phyloP scores from a whole-genome alignment of 2,113 vertebrate species.

The Sigmodon hispidus region DNA sequence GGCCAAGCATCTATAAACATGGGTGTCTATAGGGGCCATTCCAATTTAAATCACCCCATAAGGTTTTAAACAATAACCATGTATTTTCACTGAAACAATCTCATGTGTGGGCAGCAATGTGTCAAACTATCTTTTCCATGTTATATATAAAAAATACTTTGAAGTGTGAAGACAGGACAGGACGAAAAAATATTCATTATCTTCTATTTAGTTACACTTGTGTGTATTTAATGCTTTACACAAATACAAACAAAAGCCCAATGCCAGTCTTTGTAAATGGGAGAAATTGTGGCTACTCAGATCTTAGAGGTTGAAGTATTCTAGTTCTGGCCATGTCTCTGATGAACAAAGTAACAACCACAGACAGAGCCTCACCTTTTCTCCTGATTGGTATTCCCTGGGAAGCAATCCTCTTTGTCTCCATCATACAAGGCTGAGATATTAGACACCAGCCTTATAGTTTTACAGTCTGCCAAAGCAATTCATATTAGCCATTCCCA shows the following conservation, averaged over 20 bases:
- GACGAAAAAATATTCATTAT: neutral
- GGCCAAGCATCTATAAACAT: neutral
- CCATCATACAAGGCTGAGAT: neutral
- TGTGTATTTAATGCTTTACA: neutral
- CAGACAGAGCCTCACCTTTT: neutral
- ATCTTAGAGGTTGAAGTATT: neutral
- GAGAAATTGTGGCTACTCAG: neutral
- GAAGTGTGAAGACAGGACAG: neutral
- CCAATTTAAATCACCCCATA: neutral
- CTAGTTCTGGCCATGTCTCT: neutral
- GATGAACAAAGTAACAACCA: neutral
- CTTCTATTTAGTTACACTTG: neutral
- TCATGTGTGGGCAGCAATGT: conserved; percentile 62
- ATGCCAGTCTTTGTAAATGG: neutral
- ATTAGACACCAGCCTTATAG: rapidly evolving
- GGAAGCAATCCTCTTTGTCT: neutral
- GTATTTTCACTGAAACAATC: conserved; percentile 49
- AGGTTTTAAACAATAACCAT: conserved; percentile 59
- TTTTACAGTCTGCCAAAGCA: neutral
- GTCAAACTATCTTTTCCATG: conserved; percentile 44
- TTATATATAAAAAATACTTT: conserved; percentile 63
- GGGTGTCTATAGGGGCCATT: neutral
- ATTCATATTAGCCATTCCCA: neutral
- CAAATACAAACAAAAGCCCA: neutral
- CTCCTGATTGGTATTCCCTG: neutral